Evolutionary conservation across 2,888 invertebrate genomes (phyloP).

Genomic region (Metellina segmentata): DNA sequence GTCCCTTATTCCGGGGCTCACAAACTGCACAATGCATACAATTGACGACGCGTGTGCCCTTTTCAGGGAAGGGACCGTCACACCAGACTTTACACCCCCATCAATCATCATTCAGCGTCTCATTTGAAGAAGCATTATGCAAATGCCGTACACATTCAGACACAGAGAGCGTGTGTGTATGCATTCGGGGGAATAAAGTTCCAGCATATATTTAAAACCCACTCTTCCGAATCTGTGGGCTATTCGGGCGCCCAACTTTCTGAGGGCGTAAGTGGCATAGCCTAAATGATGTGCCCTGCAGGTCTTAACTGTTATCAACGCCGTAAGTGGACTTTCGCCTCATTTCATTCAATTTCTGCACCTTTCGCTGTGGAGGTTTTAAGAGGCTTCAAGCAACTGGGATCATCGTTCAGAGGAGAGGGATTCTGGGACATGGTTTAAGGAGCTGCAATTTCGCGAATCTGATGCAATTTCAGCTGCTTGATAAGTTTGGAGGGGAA

Average conservation of each 20-base stretch:
- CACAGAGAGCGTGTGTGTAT: neutral
- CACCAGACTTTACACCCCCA: neutral
- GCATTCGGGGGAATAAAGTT: conserved; percentile 6
- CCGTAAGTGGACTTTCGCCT: neutral
- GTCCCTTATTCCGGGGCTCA: neutral
- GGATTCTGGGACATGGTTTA: neutral
- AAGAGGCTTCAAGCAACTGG: neutral
- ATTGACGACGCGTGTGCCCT: neutral
- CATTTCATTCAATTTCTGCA: conserved; percentile 5
- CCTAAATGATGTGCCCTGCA: conserved; percentile 1
- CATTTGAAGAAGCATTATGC: conserved; percentile 39
- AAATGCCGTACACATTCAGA: neutral
- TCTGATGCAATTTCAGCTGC: neutral
- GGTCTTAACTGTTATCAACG: neutral
- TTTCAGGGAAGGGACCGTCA: neutral
- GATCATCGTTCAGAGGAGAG: no score
- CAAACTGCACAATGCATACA: neutral
- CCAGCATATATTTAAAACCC: conserved; percentile 9
- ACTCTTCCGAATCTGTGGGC: neutral
- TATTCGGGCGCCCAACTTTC: neutral
- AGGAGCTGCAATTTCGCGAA: neutral
- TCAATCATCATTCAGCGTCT: conserved; percentile 32
- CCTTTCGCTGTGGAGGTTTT: neutral
- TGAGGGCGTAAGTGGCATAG: neutral
- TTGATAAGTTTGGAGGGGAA: neutral